A percentile compares a stretch with the other conserved stretches of the same genome.
phyloP scores from a whole-genome alignment of 2,113 vertebrate species.

The Festucalex cinctus region DNA sequence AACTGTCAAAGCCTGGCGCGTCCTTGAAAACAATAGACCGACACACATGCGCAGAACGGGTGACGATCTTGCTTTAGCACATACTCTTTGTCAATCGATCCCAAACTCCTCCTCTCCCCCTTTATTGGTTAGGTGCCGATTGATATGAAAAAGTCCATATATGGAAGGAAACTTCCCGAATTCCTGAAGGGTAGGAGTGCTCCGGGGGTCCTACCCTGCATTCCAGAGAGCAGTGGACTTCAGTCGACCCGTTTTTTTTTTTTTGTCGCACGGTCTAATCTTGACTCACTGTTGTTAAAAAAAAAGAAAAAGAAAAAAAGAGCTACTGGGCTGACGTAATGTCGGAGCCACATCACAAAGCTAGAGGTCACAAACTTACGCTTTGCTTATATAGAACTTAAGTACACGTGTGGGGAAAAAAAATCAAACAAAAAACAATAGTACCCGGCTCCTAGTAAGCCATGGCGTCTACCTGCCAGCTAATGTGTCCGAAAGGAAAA shows the following conservation, averaged over 20 bases:
- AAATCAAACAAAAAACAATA: neutral
- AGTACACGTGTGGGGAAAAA: neutral
- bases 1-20: too few relatives aligned
- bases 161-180: slow-evolving; percentile 76
- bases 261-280: slow-evolving; percentile 25
- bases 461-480: too few relatives aligned
- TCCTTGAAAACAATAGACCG: neutral
- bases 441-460: too few relatives aligned
- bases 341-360: slow-evolving; percentile 9
- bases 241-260: slow-evolving; percentile 8
- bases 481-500: too few relatives aligned
- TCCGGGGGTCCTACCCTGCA: slow-evolving; percentile 51
- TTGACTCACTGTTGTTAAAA: slow-evolving; percentile 49
- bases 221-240: slow-evolving; percentile 51
- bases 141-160: slow-evolving; percentile 78
- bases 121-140: slow-evolving; percentile 48
- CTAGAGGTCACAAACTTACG: neutral
- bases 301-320: slow-evolving; percentile 15
- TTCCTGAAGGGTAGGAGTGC: slow-evolving; percentile 70
- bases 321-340: slow-evolving; percentile 60
- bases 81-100: slow-evolving; percentile 33
- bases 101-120: slow-evolving; percentile 50
- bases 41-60: neutral
- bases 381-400: neutral
- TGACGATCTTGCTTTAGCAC: slow-evolving; percentile 25